These are phyloP conservation scores for Clitarchus hookeri DNA, from an alignment of 2,888 invertebrate genomes.

Conservation along the genomic window DNA sequence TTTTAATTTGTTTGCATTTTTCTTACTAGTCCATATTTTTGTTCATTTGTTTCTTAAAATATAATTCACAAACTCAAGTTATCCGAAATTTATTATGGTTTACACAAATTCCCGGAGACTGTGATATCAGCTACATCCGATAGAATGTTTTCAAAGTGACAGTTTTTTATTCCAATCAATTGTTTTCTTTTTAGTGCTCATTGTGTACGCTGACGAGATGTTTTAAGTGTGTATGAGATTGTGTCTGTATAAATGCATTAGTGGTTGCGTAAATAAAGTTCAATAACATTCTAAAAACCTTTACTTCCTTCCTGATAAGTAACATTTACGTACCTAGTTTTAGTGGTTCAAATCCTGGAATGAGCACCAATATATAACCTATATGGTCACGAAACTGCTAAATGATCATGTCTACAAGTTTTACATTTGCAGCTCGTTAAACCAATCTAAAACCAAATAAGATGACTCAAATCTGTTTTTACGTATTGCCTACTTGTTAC, in stretches of 20 bases:
- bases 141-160: background rate
- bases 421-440: too few species aligned
- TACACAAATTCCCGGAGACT: background rate
- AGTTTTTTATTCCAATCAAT: background rate
- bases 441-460: too few species aligned
- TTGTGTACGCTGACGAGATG: background rate
- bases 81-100: background rate
- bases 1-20: background rate
- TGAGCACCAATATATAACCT: too few species aligned
- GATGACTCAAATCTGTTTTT: too few species aligned
- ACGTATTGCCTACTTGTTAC: too few species aligned
- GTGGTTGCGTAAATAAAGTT: background rate
- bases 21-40: background rate
- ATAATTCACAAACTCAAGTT: background rate
- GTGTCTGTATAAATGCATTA: background rate
- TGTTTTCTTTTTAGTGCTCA: background rate
- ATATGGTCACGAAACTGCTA: too few species aligned
- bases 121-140: constrained; percentile 15
- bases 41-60: background rate
- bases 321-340: too few species aligned
- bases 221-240: background rate
- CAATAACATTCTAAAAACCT: background rate
- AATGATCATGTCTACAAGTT: too few species aligned
- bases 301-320: background rate
- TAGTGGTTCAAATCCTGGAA: too few species aligned